Base-by-base conservation (phyloP, 2,113 vertebrate species). In the Larimichthys polyactis region DNA sequence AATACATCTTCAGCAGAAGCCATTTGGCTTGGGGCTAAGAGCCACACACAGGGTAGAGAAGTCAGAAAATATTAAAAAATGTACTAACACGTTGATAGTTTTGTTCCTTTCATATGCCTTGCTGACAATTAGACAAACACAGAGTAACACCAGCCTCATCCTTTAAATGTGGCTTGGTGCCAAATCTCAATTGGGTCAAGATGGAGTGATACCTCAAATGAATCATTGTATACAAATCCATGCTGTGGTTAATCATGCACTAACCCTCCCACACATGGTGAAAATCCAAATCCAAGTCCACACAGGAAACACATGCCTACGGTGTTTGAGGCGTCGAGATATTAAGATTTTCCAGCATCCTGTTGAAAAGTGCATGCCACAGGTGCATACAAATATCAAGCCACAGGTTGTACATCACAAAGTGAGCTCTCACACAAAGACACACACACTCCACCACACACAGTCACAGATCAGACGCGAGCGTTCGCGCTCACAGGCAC, bases 311-410 rank as follows among this genome's bases (percentile, higher is more conserved):
- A 43, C 62, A 62, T 10, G 51, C 71, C 60, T 24, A 76, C 55
- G 36, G 24, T 2, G 17, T 43, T 20, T 20, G 64, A 71, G 72
- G 63, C 19, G 20, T 54, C 1, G 0, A 32, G 48, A 59, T 72
- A 77, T 77, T 36, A 51, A 27, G 46, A 74, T 57, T 67, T 11
- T 67, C 44, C 0, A 20, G 29, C 40, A 58, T 58, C 69, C 57
- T 22, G 36, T 15, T 22, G 12, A 36, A 74, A 51, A 65, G 76
- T 27, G 65, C 22, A 36, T 48, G 36, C 51, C 60, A 84, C 68
- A 85, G 65, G 72, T 80, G 57, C 69, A 8, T 49, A 54, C 24
- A 51, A 11, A 82, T 27, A 77, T 52, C 36, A 76, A 43, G 24
- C 44, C 32, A 46, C 9, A 1, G 27, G 44, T 12, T 71, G 27